Evolutionary conservation across 1,140 invertebrate genomes (phyloP), one percentile per base, ranked within the genome.

Genomic region (Ceratoteleas bidentatus): DNA sequence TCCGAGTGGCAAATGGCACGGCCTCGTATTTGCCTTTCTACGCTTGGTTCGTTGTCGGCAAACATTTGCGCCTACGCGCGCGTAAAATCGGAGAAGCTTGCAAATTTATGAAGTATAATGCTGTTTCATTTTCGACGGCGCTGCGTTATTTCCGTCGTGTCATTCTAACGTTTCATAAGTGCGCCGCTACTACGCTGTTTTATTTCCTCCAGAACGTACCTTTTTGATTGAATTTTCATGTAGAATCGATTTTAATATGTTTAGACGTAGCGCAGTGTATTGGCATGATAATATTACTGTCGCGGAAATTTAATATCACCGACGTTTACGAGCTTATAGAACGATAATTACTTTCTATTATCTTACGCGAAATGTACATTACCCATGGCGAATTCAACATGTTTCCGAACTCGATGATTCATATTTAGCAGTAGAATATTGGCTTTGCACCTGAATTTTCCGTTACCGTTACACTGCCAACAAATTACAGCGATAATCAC

Each of bases 71-170:
- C 78, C 78, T 81, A 75, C 72, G 65, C 72, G 58, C 78, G 72
- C 65, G 72, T 81, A 81, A 81, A 81, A 81, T 81, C 66, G 78
- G 38, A 70, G 66, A 75, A 72, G 60, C 66, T 75, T 76, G 72
- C 66, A 74, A 81, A 81, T 81, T 75, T 81, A 81, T 81, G 72
- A 81, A 81, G 79, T 81, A 76, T 76, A 76, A 75, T 76, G 72
- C 54, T 76, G 79, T 82, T 82, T 82, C 79, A 68, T 82, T 76
- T 82, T 73, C 77, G 79, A 70, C 72, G 81, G 73, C 62, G 72
- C 65, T 81, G 62, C 52, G 61, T 84, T 85, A 88, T 83, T 80
- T 85, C 72, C 76, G 82, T 84, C 85, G 85, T 87, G 85, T 87
- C 83, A 87, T 88, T 85, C 73, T 69, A 84, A 86, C 82, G 84